Evolutionary conservation across 2,113 vertebrate species (phyloP).

Genomic region (Balaeniceps rex): DNA sequence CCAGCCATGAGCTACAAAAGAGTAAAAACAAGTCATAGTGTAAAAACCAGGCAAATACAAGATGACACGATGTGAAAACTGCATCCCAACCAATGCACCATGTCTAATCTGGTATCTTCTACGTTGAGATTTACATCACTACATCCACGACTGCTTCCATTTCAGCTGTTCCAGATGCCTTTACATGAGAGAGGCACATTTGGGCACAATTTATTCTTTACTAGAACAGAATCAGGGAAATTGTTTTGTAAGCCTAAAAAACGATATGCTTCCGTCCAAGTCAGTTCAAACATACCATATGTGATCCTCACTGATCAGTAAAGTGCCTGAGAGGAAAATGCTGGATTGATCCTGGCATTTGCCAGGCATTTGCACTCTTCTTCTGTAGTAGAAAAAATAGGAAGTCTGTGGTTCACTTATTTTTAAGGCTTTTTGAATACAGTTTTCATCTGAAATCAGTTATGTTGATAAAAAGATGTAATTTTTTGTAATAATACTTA

Average conservation of each 20-base stretch:
- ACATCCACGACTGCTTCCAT: background rate
- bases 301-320: background rate
- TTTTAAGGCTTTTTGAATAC: background rate
- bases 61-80: background rate
- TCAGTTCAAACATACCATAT: background rate
- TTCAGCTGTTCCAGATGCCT: background rate
- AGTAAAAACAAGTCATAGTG: background rate
- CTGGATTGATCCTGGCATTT: background rate
- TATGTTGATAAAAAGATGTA: background rate
- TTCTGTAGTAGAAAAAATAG: background rate
- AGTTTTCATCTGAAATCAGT: background rate
- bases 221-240: background rate
- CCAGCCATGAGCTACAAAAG: background rate
- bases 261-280: fast-evolving
- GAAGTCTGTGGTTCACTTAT: background rate
- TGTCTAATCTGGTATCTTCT: background rate
- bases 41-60: background rate
- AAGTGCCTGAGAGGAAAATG: background rate
- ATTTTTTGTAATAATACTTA: background rate
- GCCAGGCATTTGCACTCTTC: background rate
- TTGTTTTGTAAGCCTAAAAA: background rate
- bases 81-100: too few relatives aligned
- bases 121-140: background rate
- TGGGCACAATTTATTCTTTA: background rate
- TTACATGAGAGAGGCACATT: background rate